Percentiles rank a stretch among this genome's conserved stretches.
Conservation (phyloP, 2,797 vertebrate species). For the Peromyscus eremicus region DNA sequence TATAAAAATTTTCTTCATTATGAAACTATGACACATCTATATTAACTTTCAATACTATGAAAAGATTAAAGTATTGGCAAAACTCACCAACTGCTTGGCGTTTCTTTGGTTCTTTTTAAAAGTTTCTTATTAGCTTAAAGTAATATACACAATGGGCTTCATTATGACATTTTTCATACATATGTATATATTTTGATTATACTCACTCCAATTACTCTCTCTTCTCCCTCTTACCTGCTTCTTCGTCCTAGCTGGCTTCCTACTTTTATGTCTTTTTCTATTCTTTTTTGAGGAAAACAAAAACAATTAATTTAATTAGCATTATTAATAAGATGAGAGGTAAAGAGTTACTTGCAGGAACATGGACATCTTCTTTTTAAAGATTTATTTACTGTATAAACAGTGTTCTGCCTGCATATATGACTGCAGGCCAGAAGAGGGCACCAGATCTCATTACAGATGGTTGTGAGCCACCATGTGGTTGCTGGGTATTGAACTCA, state of each 20-base stretch:
- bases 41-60: neutral
- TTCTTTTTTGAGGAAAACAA: neutral
- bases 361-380: neutral
- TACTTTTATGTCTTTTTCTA: neutral
- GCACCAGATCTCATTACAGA: too few species aligned
- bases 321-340: neutral
- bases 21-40: neutral
- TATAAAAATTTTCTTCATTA: neutral
- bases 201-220: neutral
- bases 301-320: neutral
- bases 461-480: too few species aligned
- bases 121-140: neutral
- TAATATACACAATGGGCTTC: neutral
- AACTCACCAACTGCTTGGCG: neutral
- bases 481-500: too few species aligned
- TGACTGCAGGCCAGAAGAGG: too few species aligned
- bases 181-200: neutral
- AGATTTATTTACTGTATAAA: too few species aligned
- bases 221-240: neutral
- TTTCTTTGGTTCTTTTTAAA: neutral
- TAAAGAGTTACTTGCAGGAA: neutral
- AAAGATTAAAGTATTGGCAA: neutral
- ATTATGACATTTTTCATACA: neutral
- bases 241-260: neutral
- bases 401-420: too few species aligned